Conservation (phyloP, 2,113 vertebrate genomes). For the Macheiramphus alcinus region DNA sequence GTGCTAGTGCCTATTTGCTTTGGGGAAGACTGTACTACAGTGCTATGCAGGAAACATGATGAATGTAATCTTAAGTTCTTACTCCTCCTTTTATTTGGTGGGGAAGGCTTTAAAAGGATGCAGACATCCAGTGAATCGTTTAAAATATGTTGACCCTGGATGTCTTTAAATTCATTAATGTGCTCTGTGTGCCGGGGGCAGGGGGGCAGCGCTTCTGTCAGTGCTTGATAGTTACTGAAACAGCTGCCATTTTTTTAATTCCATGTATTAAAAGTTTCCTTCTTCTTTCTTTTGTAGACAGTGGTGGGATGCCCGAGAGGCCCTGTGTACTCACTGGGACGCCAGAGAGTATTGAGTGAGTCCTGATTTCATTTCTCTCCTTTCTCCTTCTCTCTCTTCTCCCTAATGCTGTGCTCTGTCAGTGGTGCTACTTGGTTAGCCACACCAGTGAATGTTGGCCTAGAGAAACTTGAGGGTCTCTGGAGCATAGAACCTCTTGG, state of each 20-base stretch:
- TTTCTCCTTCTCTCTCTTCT: conserved; percentile 62
- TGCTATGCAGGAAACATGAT: background rate
- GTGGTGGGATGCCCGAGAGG: conserved; percentile 94
- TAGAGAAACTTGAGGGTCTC: conserved; percentile 31
- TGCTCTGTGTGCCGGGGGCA: background rate
- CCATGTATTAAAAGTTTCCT: background rate
- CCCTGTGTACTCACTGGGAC: conserved; percentile 95
- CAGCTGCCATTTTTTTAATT: background rate
- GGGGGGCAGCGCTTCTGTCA: background rate
- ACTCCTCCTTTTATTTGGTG: background rate
- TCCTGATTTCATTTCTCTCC: conserved; percentile 60
- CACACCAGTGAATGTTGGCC: background rate
- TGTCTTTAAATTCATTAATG: background rate
- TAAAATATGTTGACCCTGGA: background rate
- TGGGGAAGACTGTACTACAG: background rate
- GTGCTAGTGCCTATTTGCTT: background rate
- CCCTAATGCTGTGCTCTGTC: conserved; percentile 49
- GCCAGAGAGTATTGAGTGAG: conserved; percentile 98
- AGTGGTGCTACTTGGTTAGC: conserved; percentile 39
- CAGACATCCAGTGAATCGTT: background rate
- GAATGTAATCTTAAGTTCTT: background rate
- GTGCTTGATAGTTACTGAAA: background rate
- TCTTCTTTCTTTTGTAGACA: conserved; percentile 81
- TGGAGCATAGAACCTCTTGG: conserved; percentile 37
- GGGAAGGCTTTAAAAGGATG: background rate